Evolutionary conservation across 2,797 vertebrate genomes (phyloP), one percentile per base, ranked within the genome.

Genomic region (Peromyscus nudipes): DNA sequence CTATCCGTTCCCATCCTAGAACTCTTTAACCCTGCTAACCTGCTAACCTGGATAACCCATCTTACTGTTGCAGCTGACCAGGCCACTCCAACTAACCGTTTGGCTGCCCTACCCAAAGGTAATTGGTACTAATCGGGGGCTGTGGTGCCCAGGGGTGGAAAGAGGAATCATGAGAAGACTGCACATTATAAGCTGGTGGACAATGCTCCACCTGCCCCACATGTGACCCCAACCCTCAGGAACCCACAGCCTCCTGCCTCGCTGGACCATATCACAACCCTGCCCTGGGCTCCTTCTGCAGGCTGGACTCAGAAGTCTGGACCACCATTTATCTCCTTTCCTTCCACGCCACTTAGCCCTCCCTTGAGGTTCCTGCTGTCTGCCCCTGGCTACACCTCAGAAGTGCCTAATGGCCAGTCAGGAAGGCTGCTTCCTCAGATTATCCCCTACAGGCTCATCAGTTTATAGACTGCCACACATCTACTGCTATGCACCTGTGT

Each of bases 1-100:
- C 89, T 49, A 2, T 10, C 92, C 55, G 0, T 13, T 6, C 7
- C 57, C 16, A 3, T 62, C 79, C 94, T 31, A 46, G 76, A 85
- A 55, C 21, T 83, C 89, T 83, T 43, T 83, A 95, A 84, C 90
- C 80, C 55, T 55, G 31, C 40, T 96, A 96, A 97, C 89, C 86
- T 82, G 99, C 99, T 99, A 99, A 99, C 99, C 96, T 98, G 0
- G 91, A 98, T 98, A 98, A 99, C 98, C 98, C 99, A 49, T 99
- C 98, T 99, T 99, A 98, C 98, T 98, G 99, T 98, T 99, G 98
- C 99, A 99, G 99, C 99, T 98, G 99, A 98, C 97, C 99, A 98
- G 98, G 98, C 99, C 97, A 86, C 99, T 99, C 99, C 99, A 94
- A 99, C 99, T 99, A 99, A 99, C 96, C 99, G 98, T 99, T 99